phyloP scores from a whole-genome alignment of 2,888 invertebrate species.

The Cephalotes varians region DNA sequence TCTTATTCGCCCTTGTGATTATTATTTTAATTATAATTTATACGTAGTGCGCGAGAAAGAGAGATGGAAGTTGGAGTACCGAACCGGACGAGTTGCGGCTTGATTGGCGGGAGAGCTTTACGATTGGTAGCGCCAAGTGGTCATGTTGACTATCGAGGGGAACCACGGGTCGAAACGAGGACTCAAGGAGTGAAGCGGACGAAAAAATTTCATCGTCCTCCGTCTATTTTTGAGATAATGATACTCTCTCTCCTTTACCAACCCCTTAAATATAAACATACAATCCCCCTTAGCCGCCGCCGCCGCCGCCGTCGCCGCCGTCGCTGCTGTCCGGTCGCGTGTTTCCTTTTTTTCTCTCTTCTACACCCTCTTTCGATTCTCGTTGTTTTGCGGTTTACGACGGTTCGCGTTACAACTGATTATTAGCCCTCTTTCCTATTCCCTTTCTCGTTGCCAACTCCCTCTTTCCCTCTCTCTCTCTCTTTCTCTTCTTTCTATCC shows the following conservation, averaged over 20 bases:
- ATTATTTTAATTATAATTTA: too few relatives aligned
- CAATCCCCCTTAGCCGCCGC: conserved; percentile 60
- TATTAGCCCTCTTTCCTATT: conserved; percentile 81
- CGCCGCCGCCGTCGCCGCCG: conserved; percentile 32
- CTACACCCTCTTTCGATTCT: conserved; percentile 73
- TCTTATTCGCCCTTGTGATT: too few relatives aligned
- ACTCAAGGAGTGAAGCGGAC: conserved; percentile 41
- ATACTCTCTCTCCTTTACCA: conserved; percentile 62
- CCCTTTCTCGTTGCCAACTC: conserved; percentile 57
- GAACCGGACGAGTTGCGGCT: conserved; percentile 35
- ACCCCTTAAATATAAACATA: conserved; percentile 76
- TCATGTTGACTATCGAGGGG: conserved; percentile 72
- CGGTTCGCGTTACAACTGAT: conserved; percentile 85
- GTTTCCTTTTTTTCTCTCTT: conserved; percentile 60
- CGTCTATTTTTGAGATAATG: conserved; percentile 71
- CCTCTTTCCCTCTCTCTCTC: conserved; percentile 57
- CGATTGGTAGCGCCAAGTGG: conserved; percentile 81
- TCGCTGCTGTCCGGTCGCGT: conserved; percentile 58
- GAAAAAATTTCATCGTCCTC: conserved; percentile 56
- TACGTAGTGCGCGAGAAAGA: background rate
- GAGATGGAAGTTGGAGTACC: conserved; percentile 2
- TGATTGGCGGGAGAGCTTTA: conserved; percentile 78
- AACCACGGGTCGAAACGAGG: conserved; percentile 40
- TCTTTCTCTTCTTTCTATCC: conserved; percentile 38
- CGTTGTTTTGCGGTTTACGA: conserved; percentile 84